phyloP scores from a whole-genome alignment of 2,797 vertebrate genomes.

The Hippopotamyrus pictus region DNA sequence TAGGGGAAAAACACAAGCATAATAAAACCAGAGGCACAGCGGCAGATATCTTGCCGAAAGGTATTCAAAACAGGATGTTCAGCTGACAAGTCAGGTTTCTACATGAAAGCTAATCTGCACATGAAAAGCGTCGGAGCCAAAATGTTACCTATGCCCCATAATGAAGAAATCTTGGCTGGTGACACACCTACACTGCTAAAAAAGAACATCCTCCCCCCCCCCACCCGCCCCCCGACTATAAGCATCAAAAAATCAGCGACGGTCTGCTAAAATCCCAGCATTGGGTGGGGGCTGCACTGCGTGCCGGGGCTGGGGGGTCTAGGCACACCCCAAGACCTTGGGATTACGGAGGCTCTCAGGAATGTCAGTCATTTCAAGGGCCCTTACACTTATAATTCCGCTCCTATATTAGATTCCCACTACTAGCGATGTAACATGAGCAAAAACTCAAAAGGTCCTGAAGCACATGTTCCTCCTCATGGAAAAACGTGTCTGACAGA shows the following conservation, averaged over 20 bases:
- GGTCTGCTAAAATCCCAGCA: not conserved
- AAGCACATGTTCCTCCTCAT: not conserved
- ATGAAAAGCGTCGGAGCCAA: not conserved
- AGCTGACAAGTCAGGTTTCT: not conserved
- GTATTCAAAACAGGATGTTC: slow-evolving; percentile 5
- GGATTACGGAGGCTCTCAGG: slow-evolving; percentile 2
- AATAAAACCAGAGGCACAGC: not conserved
- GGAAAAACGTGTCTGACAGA: not conserved
- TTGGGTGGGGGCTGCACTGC: not conserved
- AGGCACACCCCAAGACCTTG: slow-evolving; percentile 13
- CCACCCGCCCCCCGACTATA: not conserved
- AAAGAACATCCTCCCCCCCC: not conserved
- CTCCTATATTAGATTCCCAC: slow-evolving; percentile 17
- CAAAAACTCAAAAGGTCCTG: not conserved
- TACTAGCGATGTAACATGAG: slow-evolving; percentile 26
- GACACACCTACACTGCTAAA: not conserved
- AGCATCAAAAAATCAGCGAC: not conserved
- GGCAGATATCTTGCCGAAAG: not conserved
- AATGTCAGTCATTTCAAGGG: slow-evolving; percentile 26
- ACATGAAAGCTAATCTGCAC: not conserved
- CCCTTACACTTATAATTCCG: not conserved
- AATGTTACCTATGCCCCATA: not conserved
- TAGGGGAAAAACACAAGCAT: not conserved
- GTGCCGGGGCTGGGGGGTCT: not conserved
- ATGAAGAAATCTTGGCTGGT: not conserved